These are phyloP conservation scores for Turritopsis dohrnii DNA, from an alignment of 30 jellyfish, hydroid and myxozoan species.

Conservation along the genomic window DNA sequence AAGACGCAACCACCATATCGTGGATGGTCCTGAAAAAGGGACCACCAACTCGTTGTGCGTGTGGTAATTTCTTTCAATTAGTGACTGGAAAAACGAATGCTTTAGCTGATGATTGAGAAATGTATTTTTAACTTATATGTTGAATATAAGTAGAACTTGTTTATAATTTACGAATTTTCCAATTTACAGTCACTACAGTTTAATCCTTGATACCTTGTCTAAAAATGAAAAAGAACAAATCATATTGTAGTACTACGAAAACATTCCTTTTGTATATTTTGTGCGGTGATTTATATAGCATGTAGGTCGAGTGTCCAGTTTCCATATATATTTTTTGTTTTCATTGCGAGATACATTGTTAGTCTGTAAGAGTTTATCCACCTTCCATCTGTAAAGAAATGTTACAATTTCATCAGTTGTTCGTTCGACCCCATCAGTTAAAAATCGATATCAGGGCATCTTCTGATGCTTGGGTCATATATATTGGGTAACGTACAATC, in stretches of 20 bases:
- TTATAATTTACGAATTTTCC: not conserved
- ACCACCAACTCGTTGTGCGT: constrained; percentile 88
- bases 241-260: not conserved
- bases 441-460: not conserved
- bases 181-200: not conserved
- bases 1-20: constrained; percentile 79
- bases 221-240: not conserved
- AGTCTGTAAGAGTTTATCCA: not conserved
- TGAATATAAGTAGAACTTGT: not conserved
- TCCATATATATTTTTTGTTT: not conserved
- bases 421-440: not conserved
- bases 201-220: not conserved
- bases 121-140: not conserved
- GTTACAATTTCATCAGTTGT: not conserved
- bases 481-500: no score
- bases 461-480: no score
- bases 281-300: not conserved
- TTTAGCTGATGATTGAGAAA: constrained; percentile 41
- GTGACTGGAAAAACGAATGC: constrained; percentile 77
- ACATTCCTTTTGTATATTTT: not conserved
- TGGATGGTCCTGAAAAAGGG: constrained; percentile 97
- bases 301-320: not conserved
- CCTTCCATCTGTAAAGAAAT: not conserved
- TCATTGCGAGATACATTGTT: not conserved
- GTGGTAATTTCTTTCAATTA: constrained; percentile 85